These are phyloP conservation scores for Xanthia icteritia DNA, from an alignment of 2,888 invertebrate species.

Conservation along the genomic window DNA sequence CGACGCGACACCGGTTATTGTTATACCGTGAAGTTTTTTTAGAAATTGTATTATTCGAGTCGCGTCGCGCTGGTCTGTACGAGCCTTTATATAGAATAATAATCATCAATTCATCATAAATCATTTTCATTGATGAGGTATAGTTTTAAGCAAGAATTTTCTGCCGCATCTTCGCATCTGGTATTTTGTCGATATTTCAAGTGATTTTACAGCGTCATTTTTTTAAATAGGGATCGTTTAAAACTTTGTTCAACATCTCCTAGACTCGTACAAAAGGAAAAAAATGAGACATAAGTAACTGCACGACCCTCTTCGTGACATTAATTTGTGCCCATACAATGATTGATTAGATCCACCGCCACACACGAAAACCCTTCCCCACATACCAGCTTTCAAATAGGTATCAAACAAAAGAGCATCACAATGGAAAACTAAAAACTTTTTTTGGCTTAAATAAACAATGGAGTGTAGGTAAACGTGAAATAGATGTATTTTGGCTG, in stretches of 20 bases:
- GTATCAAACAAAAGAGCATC: conserved; percentile 86
- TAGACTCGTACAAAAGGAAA: background rate
- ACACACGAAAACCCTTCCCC: conserved; percentile 69
- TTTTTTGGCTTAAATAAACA: conserved; percentile 86
- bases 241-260: background rate
- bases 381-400: conserved; percentile 76
- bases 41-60: no score
- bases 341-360: conserved; percentile 39
- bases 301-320: background rate
- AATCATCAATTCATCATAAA: background rate
- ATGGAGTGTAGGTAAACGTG: conserved; percentile 85
- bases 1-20: no score
- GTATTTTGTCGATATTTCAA: background rate
- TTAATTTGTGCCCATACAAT: conserved; percentile 2
- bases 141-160: no score
- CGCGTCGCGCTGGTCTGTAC: no score
- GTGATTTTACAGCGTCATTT: background rate
- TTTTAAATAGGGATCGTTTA: background rate
- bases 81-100: background rate
- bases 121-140: background rate
- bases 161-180: background rate
- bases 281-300: background rate
- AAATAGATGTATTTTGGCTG: conserved; percentile 83
- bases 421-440: conserved; percentile 85
- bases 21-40: no score